Evolutionary conservation across 2,797 vertebrate species (phyloP).

Genomic region (Sylvilagus floridanus): DNA sequence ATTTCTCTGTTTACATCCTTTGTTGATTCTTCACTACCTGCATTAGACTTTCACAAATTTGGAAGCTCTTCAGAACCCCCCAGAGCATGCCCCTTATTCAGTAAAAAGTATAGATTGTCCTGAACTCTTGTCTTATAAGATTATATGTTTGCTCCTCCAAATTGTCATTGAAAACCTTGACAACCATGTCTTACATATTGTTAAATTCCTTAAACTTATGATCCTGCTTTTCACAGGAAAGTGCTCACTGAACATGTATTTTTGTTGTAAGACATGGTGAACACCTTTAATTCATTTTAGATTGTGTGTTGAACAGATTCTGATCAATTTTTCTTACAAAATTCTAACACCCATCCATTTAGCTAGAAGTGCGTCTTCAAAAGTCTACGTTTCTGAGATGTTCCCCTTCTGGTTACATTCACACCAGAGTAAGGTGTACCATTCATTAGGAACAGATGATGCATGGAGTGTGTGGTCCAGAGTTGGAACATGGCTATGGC

Average conservation of each 20-base stretch:
- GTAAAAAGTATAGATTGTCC: background rate
- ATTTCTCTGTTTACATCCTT: background rate
- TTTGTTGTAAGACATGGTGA: background rate
- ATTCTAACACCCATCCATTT: background rate
- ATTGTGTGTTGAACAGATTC: slow-evolving; percentile 20
- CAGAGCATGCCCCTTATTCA: background rate
- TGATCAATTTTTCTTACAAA: background rate
- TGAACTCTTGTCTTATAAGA: background rate
- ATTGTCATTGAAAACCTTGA: background rate
- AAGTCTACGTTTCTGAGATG: background rate
- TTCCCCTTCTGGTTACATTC: background rate
- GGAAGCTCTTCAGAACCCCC: background rate
- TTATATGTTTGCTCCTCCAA: background rate
- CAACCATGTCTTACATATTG: background rate
- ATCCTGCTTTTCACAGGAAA: background rate
- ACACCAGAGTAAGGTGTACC: fast-evolving
- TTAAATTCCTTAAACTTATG: background rate
- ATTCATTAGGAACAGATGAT: background rate
- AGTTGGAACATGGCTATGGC: background rate
- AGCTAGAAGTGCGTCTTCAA: background rate
- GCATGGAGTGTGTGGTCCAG: background rate
- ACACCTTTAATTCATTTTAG: background rate
- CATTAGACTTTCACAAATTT: background rate
- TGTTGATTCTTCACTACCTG: background rate
- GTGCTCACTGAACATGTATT: background rate